Evolutionary conservation across 2,888 invertebrate genomes (phyloP), one percentile per base, ranked within the genome.

Genomic region (Sinodicranocentrus sp.): DNA sequence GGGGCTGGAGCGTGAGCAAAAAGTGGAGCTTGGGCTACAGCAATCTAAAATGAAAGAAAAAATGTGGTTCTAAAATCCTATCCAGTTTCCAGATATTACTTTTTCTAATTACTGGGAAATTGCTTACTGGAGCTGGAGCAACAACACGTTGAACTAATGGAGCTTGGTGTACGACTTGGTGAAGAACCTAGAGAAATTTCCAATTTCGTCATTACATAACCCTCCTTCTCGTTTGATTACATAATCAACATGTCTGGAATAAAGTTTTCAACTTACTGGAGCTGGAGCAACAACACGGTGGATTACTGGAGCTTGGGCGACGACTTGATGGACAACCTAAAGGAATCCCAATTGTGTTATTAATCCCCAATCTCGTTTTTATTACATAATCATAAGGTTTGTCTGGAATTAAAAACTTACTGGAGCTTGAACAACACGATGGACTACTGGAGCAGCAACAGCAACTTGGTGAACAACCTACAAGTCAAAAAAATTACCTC

Each of bases 281-380:
- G 82, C 70, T 33, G 75, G 72, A 54, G 84, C 71, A 5, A 59
- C 70, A 39, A 57, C 68, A 57, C 39, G 19, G 1, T 17, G n/a
- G 15, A 48, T 54, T 39, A 61, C 63, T 23, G 76, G 72, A 15
- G 59, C 61, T n/a, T 61, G 57, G 57, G 26, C 48, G n/a, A 19
- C 33, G 1, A 28, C n/a, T 33, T 63, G 71, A 10, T 70, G 70
- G n/a, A 33, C 33, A 33, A 33, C 33, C 33, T 33, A 33, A 33
- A 10, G n/a, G n/a, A n/a, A n/a, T n/a, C n/a, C n/a, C n/a, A n/a
- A n/a, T n/a, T n/a, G n/a, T n/a, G n/a, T n/a, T n/a, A n/a, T n/a
- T n/a, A n/a, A n/a, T n/a, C n/a, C n/a, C n/a, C n/a, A n/a, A n/a
- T n/a, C n/a, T n/a, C n/a, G n/a, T n/a, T n/a, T n/a, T n/a, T n/a